Evolutionary conservation across 2,113 vertebrate species (phyloP).

Genomic region (Martes martes): DNA sequence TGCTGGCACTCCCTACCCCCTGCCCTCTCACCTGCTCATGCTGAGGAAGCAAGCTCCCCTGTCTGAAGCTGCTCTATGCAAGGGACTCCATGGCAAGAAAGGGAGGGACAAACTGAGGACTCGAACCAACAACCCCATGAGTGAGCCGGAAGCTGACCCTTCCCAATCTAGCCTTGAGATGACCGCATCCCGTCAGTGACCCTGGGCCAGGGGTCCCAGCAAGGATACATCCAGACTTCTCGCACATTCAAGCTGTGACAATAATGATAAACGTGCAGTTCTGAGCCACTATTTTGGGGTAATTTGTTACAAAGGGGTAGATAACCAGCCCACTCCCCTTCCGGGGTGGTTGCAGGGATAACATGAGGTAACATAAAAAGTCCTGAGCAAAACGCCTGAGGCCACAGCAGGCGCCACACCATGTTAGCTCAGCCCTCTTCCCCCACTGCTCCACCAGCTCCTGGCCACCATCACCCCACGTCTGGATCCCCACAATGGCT

Average conservation of each 20-base stretch:
- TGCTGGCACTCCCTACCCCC: background rate
- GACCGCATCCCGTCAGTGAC: background rate
- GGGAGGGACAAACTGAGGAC: background rate
- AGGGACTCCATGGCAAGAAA: background rate
- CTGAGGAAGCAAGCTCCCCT: background rate
- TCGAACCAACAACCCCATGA: background rate
- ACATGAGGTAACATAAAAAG: background rate
- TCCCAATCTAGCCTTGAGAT: background rate
- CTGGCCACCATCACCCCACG: fast-evolving
- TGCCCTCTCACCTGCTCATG: background rate
- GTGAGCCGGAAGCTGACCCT: background rate
- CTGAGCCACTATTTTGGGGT: background rate
- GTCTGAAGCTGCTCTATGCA: background rate
- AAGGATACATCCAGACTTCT: background rate
- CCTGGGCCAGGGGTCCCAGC: background rate
- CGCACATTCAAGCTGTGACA: background rate
- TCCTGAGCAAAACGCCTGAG: background rate
- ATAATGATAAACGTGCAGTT: background rate
- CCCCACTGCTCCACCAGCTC: background rate
- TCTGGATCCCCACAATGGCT: background rate
- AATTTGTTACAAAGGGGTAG: background rate
- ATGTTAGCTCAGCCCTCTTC: background rate
- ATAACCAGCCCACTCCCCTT: background rate
- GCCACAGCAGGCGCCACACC: background rate
- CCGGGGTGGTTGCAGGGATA: background rate